Conservation (phyloP, 2,888 invertebrate species). For the Flexamia atlantica region DNA sequence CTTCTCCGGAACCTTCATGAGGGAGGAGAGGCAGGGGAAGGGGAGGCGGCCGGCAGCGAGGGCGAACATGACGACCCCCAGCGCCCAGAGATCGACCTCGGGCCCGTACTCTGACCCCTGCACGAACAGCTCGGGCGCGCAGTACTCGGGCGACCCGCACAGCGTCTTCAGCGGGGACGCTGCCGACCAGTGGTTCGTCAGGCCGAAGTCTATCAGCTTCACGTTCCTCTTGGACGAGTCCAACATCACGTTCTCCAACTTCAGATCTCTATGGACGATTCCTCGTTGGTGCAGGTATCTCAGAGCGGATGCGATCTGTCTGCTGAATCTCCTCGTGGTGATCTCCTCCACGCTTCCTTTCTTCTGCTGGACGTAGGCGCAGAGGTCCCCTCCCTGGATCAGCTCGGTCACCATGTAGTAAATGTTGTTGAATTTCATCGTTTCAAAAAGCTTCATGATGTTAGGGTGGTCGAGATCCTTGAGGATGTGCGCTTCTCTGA, state of each 20-base stretch:
- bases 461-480: conserved; percentile 5
- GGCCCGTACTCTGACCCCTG: conserved; percentile 37
- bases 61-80: conserved; percentile 38
- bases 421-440: conserved; percentile 13
- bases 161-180: conserved; percentile 12
- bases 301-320: conserved; percentile 45
- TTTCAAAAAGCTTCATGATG: conserved; percentile 20
- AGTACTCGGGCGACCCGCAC: conserved; percentile 57
- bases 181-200: conserved; percentile 33
- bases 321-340: background rate
- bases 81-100: conserved; percentile 54
- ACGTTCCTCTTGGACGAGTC: conserved; percentile 23
- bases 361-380: conserved; percentile 14
- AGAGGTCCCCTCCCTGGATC: conserved; percentile 33
- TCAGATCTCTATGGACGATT: conserved; percentile 52
- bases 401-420: conserved; percentile 51
- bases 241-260: conserved; percentile 47
- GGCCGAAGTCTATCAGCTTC: conserved; percentile 50
- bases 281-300: conserved; percentile 21
- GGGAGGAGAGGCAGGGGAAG: conserved; percentile 15
- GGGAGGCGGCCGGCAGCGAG: conserved; percentile 47
- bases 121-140: conserved; percentile 49
- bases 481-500: conserved; percentile 13
- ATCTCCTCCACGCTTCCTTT: conserved; percentile 18
- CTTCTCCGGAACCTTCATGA: conserved; percentile 25